Percentiles rank a stretch among this genome's conserved stretches.
Evolutionary conservation across 2,888 invertebrate genomes (phyloP).

Genomic region (Lapara coniferarum): DNA sequence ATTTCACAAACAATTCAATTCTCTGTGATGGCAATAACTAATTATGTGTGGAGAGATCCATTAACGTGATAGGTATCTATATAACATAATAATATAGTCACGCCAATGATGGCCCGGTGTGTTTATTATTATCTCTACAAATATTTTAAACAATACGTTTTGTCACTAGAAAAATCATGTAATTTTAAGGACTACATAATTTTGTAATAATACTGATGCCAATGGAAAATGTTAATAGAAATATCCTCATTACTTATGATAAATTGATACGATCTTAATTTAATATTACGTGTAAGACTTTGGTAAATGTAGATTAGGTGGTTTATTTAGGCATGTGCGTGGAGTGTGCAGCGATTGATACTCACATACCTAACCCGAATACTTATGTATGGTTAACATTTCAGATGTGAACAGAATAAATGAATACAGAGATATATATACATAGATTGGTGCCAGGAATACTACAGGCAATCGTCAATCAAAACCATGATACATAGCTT

Average conservation of each 20-base stretch:
- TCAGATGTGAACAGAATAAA: not conserved
- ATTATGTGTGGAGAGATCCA: constrained; percentile 41
- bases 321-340: constrained; percentile 26
- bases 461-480: not conserved
- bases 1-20: constrained; percentile 46
- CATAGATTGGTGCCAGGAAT: too few species aligned
- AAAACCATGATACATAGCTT: too few species aligned
- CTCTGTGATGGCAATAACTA: constrained; percentile 49
- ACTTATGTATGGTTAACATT: not conserved
- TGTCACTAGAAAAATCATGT: not conserved
- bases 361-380: not conserved
- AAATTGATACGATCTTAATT: constrained; percentile 14
- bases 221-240: constrained; percentile 10
- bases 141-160: not conserved
- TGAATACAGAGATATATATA: not conserved
- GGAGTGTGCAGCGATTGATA: not conserved
- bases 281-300: constrained; percentile 46
- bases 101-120: not conserved
- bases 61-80: constrained; percentile 21
- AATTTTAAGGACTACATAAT: constrained; percentile 20
- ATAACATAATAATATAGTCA: not conserved
- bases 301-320: constrained; percentile 46
- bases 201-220: constrained; percentile 44
- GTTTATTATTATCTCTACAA: not conserved
- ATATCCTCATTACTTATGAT: constrained; percentile 15